phyloP scores from a whole-genome alignment of 2,113 vertebrate species.

The Rostratula benghalensis region DNA sequence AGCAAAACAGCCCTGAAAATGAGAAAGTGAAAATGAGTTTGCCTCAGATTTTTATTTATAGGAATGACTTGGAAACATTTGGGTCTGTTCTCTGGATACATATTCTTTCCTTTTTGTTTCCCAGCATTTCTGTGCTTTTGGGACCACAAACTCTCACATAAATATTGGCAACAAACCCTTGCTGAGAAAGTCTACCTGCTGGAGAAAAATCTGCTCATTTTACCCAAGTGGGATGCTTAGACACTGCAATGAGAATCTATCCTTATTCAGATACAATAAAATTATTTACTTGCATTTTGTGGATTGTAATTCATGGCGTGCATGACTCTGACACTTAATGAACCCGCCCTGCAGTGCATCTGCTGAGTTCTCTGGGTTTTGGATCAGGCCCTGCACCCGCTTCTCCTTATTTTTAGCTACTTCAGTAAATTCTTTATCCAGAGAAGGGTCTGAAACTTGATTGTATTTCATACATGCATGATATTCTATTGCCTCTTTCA shows the following conservation, averaged over 20 bases:
- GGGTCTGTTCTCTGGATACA: neutral
- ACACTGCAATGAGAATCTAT: neutral
- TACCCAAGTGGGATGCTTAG: neutral
- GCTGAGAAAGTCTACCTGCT: constrained; percentile 13
- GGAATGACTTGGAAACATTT: neutral
- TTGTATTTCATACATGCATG: neutral
- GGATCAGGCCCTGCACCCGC: neutral
- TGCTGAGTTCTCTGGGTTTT: neutral
- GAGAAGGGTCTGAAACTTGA: neutral
- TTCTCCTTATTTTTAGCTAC: neutral
- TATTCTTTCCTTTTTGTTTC: constrained; percentile 13
- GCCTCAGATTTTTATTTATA: constrained; percentile 1
- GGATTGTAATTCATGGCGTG: neutral
- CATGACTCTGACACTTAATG: neutral
- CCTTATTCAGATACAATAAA: neutral
- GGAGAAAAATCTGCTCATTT: constrained; percentile 9
- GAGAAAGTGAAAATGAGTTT: constrained; percentile 1
- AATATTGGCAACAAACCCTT: neutral
- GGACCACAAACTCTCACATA: neutral
- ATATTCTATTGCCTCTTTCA: constrained; percentile 15
- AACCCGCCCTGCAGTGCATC: neutral
- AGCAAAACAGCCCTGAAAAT: neutral
- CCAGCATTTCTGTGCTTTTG: neutral
- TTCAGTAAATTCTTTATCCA: neutral
- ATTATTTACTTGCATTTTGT: neutral